Evolutionary conservation across 2,888 invertebrate genomes (phyloP).

Genomic region (Epinotia brunnichana): DNA sequence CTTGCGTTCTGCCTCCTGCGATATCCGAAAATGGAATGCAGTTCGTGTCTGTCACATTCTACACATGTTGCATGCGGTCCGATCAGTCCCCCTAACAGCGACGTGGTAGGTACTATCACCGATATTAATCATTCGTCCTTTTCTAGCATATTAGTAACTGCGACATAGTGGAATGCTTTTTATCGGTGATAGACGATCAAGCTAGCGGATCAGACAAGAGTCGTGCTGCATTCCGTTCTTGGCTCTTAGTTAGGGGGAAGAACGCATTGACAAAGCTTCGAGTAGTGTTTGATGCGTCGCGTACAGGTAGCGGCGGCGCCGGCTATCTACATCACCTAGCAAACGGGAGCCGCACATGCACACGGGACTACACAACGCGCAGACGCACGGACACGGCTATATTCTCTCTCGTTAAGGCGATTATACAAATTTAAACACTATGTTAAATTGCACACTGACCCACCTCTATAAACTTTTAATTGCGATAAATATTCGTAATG

Average conservation of each 20-base stretch:
- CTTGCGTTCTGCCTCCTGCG: neutral
- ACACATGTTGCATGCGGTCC: neutral
- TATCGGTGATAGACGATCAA: neutral
- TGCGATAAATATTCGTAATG: conserved; percentile 82
- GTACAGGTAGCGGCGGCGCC: conserved; percentile 10
- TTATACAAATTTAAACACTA: conserved; percentile 80
- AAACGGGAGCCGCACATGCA: conserved; percentile 50
- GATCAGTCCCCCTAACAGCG: neutral
- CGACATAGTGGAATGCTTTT: neutral
- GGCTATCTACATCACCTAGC: conserved; percentile 27
- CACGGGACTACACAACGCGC: conserved; percentile 63
- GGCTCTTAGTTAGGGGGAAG: neutral
- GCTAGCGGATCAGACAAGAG: neutral
- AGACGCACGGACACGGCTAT: conserved; percentile 76
- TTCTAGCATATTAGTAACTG: neutral
- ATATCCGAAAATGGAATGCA: neutral
- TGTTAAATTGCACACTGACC: conserved; percentile 81
- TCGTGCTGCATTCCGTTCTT: neutral
- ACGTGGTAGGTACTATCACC: neutral
- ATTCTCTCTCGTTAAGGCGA: conserved; percentile 83
- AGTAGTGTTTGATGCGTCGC: neutral
- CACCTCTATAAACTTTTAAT: conserved; percentile 83
- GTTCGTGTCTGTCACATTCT: neutral
- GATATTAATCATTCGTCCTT: neutral
- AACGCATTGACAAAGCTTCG: conserved; percentile 10